phyloP scores from a whole-genome alignment of 1,140 invertebrate species.

The Ectropis grisescens region DNA sequence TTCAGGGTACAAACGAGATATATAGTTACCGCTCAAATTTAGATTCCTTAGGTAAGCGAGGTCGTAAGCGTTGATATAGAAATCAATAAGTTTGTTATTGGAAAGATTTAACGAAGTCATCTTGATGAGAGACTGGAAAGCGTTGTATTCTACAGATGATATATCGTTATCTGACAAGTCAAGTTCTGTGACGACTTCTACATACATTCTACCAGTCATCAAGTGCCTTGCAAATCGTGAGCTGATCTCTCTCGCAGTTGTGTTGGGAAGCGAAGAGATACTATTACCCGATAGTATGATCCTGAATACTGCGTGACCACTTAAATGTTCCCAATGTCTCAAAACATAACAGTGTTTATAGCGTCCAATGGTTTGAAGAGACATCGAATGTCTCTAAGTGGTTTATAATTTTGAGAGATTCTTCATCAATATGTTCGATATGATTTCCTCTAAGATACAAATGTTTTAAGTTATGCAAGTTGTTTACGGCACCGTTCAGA shows the following conservation, averaged over 20 bases:
- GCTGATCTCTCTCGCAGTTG: conserved; percentile 16
- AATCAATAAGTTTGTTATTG: conserved; percentile 33
- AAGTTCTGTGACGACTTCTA: conserved; percentile 31
- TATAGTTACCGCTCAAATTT: conserved; percentile 44
- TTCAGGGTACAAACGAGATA: conserved; percentile 29
- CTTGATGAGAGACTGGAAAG: conserved; percentile 33
- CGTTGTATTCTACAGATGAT: conserved; percentile 36
- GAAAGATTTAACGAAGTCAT: conserved; percentile 39
- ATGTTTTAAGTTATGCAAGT: conserved; percentile 35
- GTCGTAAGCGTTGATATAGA: conserved; percentile 35
- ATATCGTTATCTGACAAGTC: conserved; percentile 45
- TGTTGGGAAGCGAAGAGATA: conserved; percentile 33
- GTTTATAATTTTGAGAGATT: conserved; percentile 39
- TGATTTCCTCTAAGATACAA: conserved; percentile 38
- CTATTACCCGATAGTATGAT: conserved; percentile 44
- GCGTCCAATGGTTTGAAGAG: conserved; percentile 37
- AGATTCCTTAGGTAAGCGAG: conserved; percentile 33
- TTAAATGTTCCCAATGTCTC: conserved; percentile 46
- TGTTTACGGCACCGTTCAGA: conserved; percentile 46
- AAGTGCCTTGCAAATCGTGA: conserved; percentile 15
- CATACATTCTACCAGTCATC: conserved; percentile 7
- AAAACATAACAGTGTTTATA: conserved; percentile 31
- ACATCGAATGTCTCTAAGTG: conserved; percentile 53
- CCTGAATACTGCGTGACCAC: conserved; percentile 31
- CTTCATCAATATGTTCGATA: conserved; percentile 34